Base-by-base conservation (phyloP, 2,888 invertebrate species). In the Leptarthrus brevirostris region DNA sequence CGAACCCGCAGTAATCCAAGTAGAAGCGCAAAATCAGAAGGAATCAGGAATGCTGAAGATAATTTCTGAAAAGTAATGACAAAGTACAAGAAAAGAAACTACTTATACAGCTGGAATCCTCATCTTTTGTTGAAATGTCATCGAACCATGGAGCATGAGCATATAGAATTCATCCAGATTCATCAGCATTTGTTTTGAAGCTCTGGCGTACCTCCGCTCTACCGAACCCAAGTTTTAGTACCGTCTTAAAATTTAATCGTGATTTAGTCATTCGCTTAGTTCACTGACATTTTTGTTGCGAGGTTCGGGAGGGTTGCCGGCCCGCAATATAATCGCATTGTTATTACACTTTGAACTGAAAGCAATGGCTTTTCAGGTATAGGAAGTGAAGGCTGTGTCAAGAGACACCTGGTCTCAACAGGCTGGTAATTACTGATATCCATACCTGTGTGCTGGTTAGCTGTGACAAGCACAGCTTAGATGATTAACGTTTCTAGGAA, bases 61-160 rank as follows among this genome's bases (percentile, higher is more conserved):
- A 30, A 30, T 30, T 30, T 30, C 4, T 6, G 44, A 12, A 44
- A 12, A 30, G 36, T 40, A 61, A 61, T 61, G 61, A 61, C 40
- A 40, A 61, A 61, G 61, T 40, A 61, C 40, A 61, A 61, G 36
- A 61, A 40, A 56, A 56, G 56, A 56, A 56, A 56, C 56, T 56
- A 56, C 56, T 61, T 36, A 30, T 10, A 52, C 18, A 52, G 52
- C 22, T 14, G 16, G 61, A 20, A 22, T 61, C 36, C 61, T 40
- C 44, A 26, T 66, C 66, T 66, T 66, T 66, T 66, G 66, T 66
- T 66, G 47, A 66, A 53, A 49, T 66, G 66, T 66, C 66, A 66
- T 66, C 66, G 66, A 66, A 66, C 66, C 66, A 36, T 26, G 18
- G 22, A 16, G 66, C 66, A 66, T 66, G 66, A 49, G 49, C 47